These are phyloP conservation scores for Brachionichthys hirsutus DNA, from an alignment of 2,113 vertebrate species.

Conservation along the genomic window DNA sequence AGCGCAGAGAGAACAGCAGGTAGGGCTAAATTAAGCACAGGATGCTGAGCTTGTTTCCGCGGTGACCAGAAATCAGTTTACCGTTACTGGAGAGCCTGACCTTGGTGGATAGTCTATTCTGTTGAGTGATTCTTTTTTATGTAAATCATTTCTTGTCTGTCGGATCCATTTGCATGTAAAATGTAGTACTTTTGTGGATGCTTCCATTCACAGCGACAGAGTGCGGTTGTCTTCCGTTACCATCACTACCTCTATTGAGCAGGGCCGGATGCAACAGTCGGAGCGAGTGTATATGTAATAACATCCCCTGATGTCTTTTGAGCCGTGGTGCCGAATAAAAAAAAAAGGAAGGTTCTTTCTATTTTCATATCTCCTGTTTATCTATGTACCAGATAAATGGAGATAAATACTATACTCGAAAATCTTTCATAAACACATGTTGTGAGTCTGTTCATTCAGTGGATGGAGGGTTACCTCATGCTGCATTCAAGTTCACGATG, in stretches of 20 bases:
- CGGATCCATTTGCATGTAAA: not conserved
- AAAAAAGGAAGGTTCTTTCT: not conserved
- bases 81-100: constrained; percentile 20
- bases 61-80: constrained; percentile 69
- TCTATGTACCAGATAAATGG: too few relatives aligned
- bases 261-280: constrained; percentile 11
- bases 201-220: not conserved
- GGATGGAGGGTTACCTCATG: too few relatives aligned
- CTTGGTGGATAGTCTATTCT: constrained; percentile 10
- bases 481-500: too few relatives aligned
- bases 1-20: constrained; percentile 75
- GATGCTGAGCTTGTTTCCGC: constrained; percentile 63
- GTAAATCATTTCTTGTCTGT: constrained; percentile 17
- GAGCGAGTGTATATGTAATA: not conserved
- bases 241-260: not conserved
- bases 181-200: constrained; percentile 3
- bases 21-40: constrained; percentile 57
- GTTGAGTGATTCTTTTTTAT: constrained; percentile 21
- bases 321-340: not conserved
- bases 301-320: not conserved
- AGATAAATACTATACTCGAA: too few relatives aligned
- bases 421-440: too few relatives aligned
- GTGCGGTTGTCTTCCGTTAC: not conserved
- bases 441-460: too few relatives aligned
- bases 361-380: too few relatives aligned